Evolutionary conservation across 2,797 vertebrate species (phyloP).

Genomic region (Amblyopsis hoosieri): DNA sequence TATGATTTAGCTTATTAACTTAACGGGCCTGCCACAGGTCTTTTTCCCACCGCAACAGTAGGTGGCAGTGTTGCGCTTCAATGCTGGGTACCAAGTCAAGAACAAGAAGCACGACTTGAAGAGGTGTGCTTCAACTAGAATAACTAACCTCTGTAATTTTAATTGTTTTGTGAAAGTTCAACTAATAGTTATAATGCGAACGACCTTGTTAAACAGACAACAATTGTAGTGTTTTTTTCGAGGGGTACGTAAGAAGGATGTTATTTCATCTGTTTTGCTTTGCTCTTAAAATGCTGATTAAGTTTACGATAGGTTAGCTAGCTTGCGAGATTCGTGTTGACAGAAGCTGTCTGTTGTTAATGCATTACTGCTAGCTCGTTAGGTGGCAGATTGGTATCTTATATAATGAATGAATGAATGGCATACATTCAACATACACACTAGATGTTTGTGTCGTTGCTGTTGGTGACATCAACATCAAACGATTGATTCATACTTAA

Average conservation of each 20-base stretch:
- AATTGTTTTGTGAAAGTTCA: conserved; percentile 51
- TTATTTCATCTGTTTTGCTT: conserved; percentile 3
- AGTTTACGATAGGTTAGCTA: conserved; percentile 40
- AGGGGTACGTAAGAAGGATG: conserved; percentile 62
- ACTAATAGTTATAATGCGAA: conserved; percentile 70
- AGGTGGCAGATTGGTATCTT: conserved; percentile 64
- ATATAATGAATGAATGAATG: conserved; percentile 36
- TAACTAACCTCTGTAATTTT: conserved; percentile 47
- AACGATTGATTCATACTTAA: background rate
- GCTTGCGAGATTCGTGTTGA: conserved; percentile 37
- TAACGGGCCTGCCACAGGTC: too few species aligned
- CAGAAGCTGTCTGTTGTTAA: conserved; percentile 21
- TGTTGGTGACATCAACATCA: too few species aligned
- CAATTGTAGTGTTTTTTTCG: conserved; percentile 63
- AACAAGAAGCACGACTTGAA: conserved; percentile 33
- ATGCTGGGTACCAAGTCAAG: background rate
- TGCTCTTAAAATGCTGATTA: conserved; percentile 12
- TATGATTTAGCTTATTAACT: too few species aligned
- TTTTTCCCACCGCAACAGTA: background rate
- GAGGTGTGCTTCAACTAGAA: conserved; percentile 70
- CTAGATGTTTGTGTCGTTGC: too few species aligned
- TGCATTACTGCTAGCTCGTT: conserved; percentile 1
- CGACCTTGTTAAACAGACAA: conserved; percentile 46
- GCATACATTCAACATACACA: background rate
- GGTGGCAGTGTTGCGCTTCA: conserved; percentile 3